Evolutionary conservation across 2,113 vertebrate genomes (phyloP).

Genomic region (Hippocampus comes): DNA sequence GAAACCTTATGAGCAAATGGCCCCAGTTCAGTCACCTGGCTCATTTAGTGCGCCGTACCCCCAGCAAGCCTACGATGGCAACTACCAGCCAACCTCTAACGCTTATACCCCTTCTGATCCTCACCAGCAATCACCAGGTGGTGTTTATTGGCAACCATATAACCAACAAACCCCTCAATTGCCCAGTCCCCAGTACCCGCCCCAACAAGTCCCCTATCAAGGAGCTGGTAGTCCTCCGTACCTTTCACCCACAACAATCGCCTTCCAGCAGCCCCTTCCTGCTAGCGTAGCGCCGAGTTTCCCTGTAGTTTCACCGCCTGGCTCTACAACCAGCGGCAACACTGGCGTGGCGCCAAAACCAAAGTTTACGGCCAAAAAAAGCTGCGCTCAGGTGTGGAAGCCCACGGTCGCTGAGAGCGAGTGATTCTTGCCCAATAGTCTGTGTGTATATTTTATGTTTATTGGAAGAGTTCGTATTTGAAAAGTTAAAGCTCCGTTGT

Average conservation of each 20-base stretch:
- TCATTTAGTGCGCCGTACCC: constrained; percentile 65
- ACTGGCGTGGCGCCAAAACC: constrained; percentile 84
- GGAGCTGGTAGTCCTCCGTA: constrained; percentile 63
- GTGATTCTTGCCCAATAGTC: constrained; percentile 32
- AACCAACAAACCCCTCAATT: constrained; percentile 66
- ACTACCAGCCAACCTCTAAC: constrained; percentile 68
- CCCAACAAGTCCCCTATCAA: constrained; percentile 56
- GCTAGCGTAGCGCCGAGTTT: constrained; percentile 64
- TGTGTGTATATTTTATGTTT: background rate
- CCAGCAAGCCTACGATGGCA: constrained; percentile 71
- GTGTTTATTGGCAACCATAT: constrained; percentile 59
- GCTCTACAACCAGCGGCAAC: constrained; percentile 65
- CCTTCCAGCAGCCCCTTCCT: constrained; percentile 63
- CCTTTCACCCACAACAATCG: constrained; percentile 59
- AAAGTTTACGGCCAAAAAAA: constrained; percentile 93
- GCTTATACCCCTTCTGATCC: constrained; percentile 48
- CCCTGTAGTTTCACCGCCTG: constrained; percentile 78
- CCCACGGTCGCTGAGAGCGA: constrained; percentile 81
- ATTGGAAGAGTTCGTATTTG: background rate
- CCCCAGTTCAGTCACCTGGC: constrained; percentile 66
- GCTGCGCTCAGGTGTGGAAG: constrained; percentile 94
- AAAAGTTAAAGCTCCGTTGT: background rate
- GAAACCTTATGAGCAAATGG: constrained; percentile 58
- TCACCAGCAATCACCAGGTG: constrained; percentile 55
- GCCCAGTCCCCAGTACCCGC: constrained; percentile 52